A percentile compares a stretch with the other conserved stretches of the same genome.
phyloP scores from a whole-genome alignment of 2,888 invertebrate species.

The Corythucha ciliata region DNA sequence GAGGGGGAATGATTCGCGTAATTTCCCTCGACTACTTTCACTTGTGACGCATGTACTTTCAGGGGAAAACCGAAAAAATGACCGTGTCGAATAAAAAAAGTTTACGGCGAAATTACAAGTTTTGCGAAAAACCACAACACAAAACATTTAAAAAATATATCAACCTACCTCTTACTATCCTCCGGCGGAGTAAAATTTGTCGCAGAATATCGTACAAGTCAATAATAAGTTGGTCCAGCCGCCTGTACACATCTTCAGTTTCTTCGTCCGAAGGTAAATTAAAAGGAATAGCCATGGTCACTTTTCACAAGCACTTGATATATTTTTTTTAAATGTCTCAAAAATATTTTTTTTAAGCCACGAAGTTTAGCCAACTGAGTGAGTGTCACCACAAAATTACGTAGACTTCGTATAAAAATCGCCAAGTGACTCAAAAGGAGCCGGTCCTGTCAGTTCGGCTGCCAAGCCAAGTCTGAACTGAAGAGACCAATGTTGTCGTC shows the following conservation, averaged over 20 bases:
- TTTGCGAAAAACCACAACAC: no score
- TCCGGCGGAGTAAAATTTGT: constrained; percentile 43
- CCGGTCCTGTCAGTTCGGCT: constrained; percentile 15
- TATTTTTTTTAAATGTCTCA: background rate
- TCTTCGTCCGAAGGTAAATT: constrained; percentile 50
- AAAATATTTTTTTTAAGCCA: background rate
- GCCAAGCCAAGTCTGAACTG: constrained; percentile 24
- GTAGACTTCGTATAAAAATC: background rate
- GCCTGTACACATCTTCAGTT: constrained; percentile 49
- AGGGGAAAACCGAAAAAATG: background rate
- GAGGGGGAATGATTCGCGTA: no score
- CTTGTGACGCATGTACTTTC: background rate
- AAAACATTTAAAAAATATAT: background rate
- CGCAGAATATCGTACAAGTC: constrained; percentile 50
- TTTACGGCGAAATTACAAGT: no score
- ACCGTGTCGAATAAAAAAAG: background rate
- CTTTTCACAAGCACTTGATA: constrained; percentile 1
- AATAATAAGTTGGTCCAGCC: constrained; percentile 49
- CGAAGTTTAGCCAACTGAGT: background rate
- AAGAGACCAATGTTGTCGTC: background rate
- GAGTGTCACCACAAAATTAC: no score
- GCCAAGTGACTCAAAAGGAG: background rate
- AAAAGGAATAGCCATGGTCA: constrained; percentile 50
- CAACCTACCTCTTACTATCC: constrained; percentile 23
- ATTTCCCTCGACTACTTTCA: no score